Evolutionary conservation across 53 echinoderm and acorn worm species (phyloP).

Genomic region (Stichopus horrens): DNA sequence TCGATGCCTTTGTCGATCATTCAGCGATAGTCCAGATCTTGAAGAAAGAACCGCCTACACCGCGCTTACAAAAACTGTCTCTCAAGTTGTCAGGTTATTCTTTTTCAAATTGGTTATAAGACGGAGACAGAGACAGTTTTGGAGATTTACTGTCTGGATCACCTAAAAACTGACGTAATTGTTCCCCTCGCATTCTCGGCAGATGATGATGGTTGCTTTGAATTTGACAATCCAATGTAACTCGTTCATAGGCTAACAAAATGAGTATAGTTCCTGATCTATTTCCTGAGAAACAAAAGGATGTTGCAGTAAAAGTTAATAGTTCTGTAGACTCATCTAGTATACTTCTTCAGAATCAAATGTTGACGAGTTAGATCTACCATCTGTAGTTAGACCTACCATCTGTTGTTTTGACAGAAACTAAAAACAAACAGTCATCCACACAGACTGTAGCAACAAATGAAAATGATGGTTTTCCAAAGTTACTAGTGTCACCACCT

Average conservation of each 20-base stretch:
- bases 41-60: constrained; percentile 42
- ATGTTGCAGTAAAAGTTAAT: neutral
- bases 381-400: neutral
- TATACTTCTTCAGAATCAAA: neutral
- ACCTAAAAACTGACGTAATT: neutral
- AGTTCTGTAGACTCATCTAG: constrained; percentile 6
- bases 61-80: constrained; percentile 40
- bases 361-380: neutral
- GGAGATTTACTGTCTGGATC: constrained; percentile 53
- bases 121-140: constrained; percentile 52
- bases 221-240: constrained; percentile 9
- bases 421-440: too few relatives aligned
- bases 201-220: neutral
- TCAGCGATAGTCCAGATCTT: constrained; percentile 47
- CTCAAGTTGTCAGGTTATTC: constrained; percentile 45
- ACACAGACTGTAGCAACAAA: too few relatives aligned
- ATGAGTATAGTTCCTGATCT: constrained; percentile 6
- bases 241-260: constrained; percentile 3
- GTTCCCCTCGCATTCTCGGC: neutral
- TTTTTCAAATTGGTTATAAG: constrained; percentile 52
- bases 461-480: neutral
- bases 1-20: constrained; percentile 52
- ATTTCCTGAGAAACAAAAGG: neutral
- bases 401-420: too few relatives aligned
- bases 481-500: constrained; percentile 8